Percentiles rank a stretch among this genome's conserved stretches.
phyloP scores from a whole-genome alignment of 2,113 vertebrate species.

The sheep (Ovis aries) region ARS-UI_Ramb_v3.0 NC_056054.1:189335501-189336000 shows the following conservation, averaged over 20 bases:
- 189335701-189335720: not conserved
- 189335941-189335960: not conserved
- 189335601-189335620: not conserved
- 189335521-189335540: not conserved
- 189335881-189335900: not conserved
- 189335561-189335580: not conserved
- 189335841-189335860: not conserved
- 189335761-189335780: not conserved
- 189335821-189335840: not conserved
- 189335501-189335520: not conserved
- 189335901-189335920: not conserved
- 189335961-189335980: not conserved
- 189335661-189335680: not conserved
- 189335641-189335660: not conserved
- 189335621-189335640: not conserved
- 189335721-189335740: not conserved
- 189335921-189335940: not conserved
- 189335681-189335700: not conserved
- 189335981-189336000: not conserved
- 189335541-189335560: not conserved
- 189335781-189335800: not conserved
- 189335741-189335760: not conserved
- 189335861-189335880: not conserved
- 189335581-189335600: not conserved
- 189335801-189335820: not conserved